Evolutionary conservation across 2,797 vertebrate genomes (phyloP).

Genomic region (Pseudochirops corinnae): DNA sequence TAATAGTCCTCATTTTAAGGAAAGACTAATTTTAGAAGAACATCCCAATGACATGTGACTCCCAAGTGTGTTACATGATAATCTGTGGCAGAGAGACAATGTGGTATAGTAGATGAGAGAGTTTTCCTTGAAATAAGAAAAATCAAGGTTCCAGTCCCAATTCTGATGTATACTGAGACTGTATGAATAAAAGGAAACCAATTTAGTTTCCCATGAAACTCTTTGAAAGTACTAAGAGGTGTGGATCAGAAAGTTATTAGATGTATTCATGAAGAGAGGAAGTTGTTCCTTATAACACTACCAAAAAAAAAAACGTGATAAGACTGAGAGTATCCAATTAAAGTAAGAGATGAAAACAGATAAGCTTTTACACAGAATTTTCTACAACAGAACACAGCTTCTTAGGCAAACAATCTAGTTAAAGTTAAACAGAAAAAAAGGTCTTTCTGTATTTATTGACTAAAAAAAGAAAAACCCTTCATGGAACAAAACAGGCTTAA

Average conservation of each 20-base stretch:
- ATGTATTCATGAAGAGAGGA: not conserved
- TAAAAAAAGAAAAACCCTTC: not conserved
- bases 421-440: not conserved
- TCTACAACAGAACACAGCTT: not conserved
- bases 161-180: not conserved
- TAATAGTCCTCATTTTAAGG: constrained; percentile 33
- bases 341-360: not conserved
- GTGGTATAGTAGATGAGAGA: not conserved
- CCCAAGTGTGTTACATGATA: not conserved
- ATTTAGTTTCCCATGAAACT: not conserved
- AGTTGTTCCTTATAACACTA: not conserved
- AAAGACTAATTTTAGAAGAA: not conserved
- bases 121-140: not conserved
- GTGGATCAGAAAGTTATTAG: too few relatives aligned
- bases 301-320: not conserved
- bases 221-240: not conserved
- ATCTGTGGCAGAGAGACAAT: not conserved
- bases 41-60: not conserved
- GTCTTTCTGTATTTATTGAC: not conserved
- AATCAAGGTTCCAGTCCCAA: not conserved
- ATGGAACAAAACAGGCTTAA: not conserved
- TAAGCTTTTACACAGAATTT: not conserved
- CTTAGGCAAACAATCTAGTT: not conserved
- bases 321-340: not conserved
- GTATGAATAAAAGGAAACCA: not conserved